Evolutionary conservation across 1,140 invertebrate genomes (phyloP).

Genomic region (Cephus cinctus): DNA sequence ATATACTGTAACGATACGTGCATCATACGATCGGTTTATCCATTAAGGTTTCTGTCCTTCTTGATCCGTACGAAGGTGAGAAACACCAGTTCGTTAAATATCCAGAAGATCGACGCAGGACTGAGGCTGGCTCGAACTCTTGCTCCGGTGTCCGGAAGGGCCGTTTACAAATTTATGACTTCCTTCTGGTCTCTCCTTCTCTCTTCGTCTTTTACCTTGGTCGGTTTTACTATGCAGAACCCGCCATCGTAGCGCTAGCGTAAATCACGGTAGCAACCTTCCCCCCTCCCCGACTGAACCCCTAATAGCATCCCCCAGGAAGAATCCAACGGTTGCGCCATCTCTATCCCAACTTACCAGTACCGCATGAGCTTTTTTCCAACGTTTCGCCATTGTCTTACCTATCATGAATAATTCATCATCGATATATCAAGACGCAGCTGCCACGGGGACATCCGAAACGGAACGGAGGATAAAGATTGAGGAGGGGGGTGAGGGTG

Average conservation of each 20-base stretch:
- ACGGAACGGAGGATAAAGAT: constrained; percentile 10
- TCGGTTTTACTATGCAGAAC: no score
- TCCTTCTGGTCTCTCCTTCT: no score
- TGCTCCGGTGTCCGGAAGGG: constrained; percentile 6
- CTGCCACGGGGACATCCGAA: not conserved
- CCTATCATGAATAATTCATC: constrained; percentile 34
- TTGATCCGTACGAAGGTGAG: not conserved
- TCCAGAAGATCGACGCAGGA: constrained; percentile 1
- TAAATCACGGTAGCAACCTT: constrained; percentile 27
- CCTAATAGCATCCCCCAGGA: no score
- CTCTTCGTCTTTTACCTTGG: no score
- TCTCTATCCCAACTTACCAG: constrained; percentile 19
- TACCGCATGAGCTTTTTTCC: not conserved
- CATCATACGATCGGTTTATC: no score
- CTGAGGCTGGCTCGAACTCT: not conserved
- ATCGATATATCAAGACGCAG: constrained; percentile 17
- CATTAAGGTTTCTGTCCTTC: no score
- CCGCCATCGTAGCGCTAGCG: constrained; percentile 18
- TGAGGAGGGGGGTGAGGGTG: constrained; percentile 4
- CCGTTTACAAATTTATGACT: constrained; percentile 23
- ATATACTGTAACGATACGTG: no score
- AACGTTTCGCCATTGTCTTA: constrained; percentile 1
- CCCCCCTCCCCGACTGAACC: constrained; percentile 1
- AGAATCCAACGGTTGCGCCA: not conserved
- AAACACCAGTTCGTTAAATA: constrained; percentile 4